A percentile compares a stretch with the other conserved stretches of the same genome.
Evolutionary conservation across 2,797 vertebrate species (phyloP).

Genomic region (Echiichthys vipera): DNA sequence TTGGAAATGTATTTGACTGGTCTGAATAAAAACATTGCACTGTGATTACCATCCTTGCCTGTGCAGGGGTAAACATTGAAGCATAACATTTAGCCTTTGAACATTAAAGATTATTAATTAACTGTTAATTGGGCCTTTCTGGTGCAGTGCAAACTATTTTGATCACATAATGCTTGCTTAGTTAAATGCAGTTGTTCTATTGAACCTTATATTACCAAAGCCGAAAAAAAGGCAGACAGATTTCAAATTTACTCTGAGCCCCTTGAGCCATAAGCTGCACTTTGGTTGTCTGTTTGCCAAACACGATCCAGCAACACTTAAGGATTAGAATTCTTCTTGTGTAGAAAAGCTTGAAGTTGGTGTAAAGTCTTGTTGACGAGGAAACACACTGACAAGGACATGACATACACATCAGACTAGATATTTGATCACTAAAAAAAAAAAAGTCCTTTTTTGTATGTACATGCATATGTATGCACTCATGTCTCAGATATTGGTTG

Average conservation of each 20-base stretch:
- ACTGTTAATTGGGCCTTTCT: neutral
- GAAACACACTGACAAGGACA: constrained; percentile 67
- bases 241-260: constrained; percentile 63
- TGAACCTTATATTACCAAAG: constrained; percentile 52
- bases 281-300: constrained; percentile 67
- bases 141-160: constrained; percentile 1
- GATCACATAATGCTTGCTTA: constrained; percentile 14
- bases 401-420: constrained; percentile 35
- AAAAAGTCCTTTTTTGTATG: constrained; percentile 34
- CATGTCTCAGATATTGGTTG: neutral
- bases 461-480: constrained; percentile 18
- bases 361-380: constrained; percentile 57
- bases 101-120: constrained; percentile 7
- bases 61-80: neutral
- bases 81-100: neutral
- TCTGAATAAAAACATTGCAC: neutral
- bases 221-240: constrained; percentile 50
- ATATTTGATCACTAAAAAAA: constrained; percentile 56
- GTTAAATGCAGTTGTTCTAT: constrained; percentile 50
- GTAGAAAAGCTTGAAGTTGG: constrained; percentile 49
- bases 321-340: constrained; percentile 49
- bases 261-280: constrained; percentile 59
- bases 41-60: neutral
- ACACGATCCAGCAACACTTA: constrained; percentile 64
- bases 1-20: neutral